Conservation (phyloP, 1,140 invertebrate genomes). For the Rhopalosiphum padi region DNA sequence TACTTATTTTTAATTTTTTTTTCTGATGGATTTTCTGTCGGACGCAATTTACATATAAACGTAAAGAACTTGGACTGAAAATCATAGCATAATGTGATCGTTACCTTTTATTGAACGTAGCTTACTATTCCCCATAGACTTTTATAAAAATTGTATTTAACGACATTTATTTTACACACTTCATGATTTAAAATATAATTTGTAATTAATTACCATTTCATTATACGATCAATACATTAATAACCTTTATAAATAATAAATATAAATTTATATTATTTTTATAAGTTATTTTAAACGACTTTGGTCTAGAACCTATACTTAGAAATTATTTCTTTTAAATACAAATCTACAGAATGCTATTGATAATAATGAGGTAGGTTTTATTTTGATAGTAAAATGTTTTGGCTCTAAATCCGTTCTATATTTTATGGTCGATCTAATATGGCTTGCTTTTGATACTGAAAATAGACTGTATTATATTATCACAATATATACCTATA, state of each 20-base stretch:
- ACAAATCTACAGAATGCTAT: background rate
- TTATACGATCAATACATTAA: background rate
- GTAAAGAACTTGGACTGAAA: background rate
- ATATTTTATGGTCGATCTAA: background rate
- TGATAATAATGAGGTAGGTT: background rate
- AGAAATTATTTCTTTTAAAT: background rate
- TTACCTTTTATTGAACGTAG: background rate
- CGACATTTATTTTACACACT: no score
- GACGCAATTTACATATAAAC: no score
- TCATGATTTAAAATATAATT: no score
- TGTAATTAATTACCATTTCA: no score
- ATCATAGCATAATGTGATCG: background rate
- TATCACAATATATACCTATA: no score
- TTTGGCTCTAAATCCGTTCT: background rate
- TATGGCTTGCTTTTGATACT: background rate
- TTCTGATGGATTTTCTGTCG: background rate
- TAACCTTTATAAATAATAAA: background rate
- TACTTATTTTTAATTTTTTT: background rate
- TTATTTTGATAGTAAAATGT: constrained; percentile 3
- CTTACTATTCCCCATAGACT: background rate
- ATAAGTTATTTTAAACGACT: background rate
- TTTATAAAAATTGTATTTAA: background rate
- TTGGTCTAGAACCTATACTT: background rate
- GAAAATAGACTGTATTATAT: background rate
- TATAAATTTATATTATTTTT: background rate